Evolutionary conservation across 2,113 vertebrate species (phyloP).

Genomic region (Noctilio leporinus): DNA sequence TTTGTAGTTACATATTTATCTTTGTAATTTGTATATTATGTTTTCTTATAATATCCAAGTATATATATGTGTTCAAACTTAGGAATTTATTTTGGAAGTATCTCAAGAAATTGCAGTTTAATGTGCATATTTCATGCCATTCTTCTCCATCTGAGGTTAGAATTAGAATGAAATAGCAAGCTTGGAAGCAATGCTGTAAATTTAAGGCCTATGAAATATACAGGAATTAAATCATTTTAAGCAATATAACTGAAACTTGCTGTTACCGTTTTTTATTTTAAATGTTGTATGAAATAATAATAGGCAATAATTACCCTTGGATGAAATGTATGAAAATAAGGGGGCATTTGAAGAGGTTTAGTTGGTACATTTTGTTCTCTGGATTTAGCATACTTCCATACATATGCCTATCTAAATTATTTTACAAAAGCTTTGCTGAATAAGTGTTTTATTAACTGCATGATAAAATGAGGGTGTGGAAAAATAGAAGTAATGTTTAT

Average conservation of each 20-base stretch:
- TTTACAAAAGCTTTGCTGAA: slow-evolving; percentile 30
- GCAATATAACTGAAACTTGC: background rate
- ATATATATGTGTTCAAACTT: background rate
- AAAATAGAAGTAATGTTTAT: background rate
- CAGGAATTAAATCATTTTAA: slow-evolving; percentile 10
- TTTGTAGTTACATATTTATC: background rate
- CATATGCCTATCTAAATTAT: slow-evolving; percentile 4
- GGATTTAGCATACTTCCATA: background rate
- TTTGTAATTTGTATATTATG: background rate
- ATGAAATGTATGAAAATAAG: background rate
- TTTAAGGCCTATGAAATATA: background rate
- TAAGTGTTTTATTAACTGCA: background rate
- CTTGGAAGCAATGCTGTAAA: background rate
- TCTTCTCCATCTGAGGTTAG: background rate
- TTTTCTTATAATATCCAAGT: background rate
- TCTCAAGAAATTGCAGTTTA: background rate
- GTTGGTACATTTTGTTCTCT: background rate
- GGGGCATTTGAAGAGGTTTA: background rate
- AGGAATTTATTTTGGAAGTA: background rate
- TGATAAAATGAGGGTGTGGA: background rate
- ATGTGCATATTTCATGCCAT: background rate
- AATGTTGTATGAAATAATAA: background rate
- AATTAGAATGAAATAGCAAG: background rate
- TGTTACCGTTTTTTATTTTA: slow-evolving; percentile 19
- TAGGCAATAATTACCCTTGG: background rate